Evolutionary conservation across 1,140 invertebrate genomes (phyloP), one percentile per base, ranked within the genome.

Genomic region (Atta colombica): DNA sequence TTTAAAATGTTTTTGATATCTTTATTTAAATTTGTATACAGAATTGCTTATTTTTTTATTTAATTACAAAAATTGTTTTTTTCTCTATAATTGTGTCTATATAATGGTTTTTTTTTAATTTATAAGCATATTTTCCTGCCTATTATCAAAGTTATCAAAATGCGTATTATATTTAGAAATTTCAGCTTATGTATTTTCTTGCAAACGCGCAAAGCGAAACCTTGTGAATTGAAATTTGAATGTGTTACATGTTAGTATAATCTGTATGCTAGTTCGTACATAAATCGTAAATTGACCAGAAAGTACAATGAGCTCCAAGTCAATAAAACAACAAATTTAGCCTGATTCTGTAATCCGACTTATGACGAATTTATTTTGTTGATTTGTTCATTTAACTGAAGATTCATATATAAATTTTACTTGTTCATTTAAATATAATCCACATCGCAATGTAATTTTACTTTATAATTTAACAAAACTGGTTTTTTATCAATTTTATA

Each of bases 271-370:
- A 18, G 0, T 25, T 78, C 25, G 12, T 58, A 21, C 35, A 35
- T 77, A 65, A 77, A 77, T 14, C 58, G 25, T 71, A 69, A 81
- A 71, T n/a, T 49, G 16, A 25, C 21, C 21, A 21, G 31, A 58
- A 28, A 69, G 51, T 28, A 21, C 39, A 69, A 55, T 80, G 68
- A 69, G 31, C 10, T 68, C 6, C 25, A 51, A 1, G 68, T 68
- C 69, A 69, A 39, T 45, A 69, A 45, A 69, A 45, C 14, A 51
- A 51, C 2, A 31, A 25, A 69, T 53, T 68, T 55, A 53, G 10
- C 49, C 8, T 35, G 77, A 69, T 81, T 63, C 39, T 35, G 21
- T 60, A 71, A 45, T 49, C 78, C 51, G 31, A 71, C 55, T 81
- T 60, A 58, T 78, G 49, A 65, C 8, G 1, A 25, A 8, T 16